Conservation (phyloP, 2,797 vertebrate genomes). For the Alcedo atthis region DNA sequence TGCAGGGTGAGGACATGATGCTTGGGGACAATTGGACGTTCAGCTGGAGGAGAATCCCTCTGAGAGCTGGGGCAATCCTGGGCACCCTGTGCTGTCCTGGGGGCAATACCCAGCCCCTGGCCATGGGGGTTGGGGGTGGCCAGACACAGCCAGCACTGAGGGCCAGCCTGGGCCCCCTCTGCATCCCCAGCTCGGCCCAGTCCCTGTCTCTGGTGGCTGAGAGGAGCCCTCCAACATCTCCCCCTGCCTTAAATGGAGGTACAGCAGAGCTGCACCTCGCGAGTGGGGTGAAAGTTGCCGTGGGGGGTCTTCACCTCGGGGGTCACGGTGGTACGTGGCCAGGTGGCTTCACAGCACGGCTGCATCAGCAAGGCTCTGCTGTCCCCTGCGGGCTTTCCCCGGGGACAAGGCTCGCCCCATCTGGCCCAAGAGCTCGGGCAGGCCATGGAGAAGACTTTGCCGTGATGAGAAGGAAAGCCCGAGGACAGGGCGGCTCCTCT, state of each 20-base stretch:
- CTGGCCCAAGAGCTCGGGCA: rapidly evolving
- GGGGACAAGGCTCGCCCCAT: rapidly evolving
- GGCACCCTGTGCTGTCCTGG: background rate
- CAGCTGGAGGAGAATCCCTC: background rate
- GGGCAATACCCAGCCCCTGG: background rate
- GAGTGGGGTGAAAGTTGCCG: background rate
- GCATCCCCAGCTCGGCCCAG: background rate
- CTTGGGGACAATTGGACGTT: too few relatives aligned
- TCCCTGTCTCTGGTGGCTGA: background rate
- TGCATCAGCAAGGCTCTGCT: background rate
- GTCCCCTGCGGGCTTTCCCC: background rate
- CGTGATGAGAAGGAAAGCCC: background rate
- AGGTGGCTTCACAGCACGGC: background rate
- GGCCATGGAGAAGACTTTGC: background rate
- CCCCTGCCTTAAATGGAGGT: rapidly evolving
- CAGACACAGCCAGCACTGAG: too few relatives aligned
- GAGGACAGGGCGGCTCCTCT: background rate
- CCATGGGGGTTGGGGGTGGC: rapidly evolving
- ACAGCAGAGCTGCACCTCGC: background rate
- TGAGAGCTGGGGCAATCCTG: background rate
- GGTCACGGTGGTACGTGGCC: background rate
- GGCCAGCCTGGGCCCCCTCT: rapidly evolving
- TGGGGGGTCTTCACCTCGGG: background rate
- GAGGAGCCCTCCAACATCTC: background rate
- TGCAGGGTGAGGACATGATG: background rate